Evolutionary conservation across 2,113 vertebrate species (phyloP), one percentile per base, ranked within the genome.

Genomic region (Ptychochromis oligacanthus): DNA sequence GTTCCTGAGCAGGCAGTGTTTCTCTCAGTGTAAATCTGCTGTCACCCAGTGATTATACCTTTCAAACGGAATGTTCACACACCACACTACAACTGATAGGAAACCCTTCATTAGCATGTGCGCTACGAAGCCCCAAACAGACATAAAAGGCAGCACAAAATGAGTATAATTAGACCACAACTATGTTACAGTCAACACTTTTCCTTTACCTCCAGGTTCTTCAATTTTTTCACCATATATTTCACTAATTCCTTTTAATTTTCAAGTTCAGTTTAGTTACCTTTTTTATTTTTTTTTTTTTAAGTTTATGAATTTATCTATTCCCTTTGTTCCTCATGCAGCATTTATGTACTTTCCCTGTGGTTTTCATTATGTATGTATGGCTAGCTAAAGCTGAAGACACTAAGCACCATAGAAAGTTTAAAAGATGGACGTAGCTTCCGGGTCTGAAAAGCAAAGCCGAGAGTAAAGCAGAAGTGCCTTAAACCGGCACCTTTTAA

Each of bases 1-100:
- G 72, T 61, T 83, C 40, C 65, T 70, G 58, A 87, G 67, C 65
- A 79, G 57, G 65, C 58, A 76, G 55, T 70, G 65, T 62, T 64
- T 70, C 43, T 72, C 67, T 49, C 67, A 34, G 67, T 54, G 67
- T 72, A 18, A 65, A 55, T 24, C 75, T 75, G 62, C 38, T 40
- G 52, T 67, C 67, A 60, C 56, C 62, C 56, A 22, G 22, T 82
- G 52, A 77, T 75, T 34, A 31, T 6, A 67, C 8, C 55, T 75
- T 17, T 38, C 31, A 36, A 22, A 46, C 2, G 4, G 6, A 84
- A 11, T 22, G 7, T 59, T 15, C 58, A 40, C 28, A 52, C 76
- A 20, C 43, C 64, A 67, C 64, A 75, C 56, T 36, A 61, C 38
- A 15, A 34, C 22, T 43, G 14, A 36, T 8, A 31, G 36, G 15